Percentiles rank a stretch among this genome's conserved stretches.
Conservation (phyloP, 2,888 invertebrate genomes). For the Pinctada fucata region DNA sequence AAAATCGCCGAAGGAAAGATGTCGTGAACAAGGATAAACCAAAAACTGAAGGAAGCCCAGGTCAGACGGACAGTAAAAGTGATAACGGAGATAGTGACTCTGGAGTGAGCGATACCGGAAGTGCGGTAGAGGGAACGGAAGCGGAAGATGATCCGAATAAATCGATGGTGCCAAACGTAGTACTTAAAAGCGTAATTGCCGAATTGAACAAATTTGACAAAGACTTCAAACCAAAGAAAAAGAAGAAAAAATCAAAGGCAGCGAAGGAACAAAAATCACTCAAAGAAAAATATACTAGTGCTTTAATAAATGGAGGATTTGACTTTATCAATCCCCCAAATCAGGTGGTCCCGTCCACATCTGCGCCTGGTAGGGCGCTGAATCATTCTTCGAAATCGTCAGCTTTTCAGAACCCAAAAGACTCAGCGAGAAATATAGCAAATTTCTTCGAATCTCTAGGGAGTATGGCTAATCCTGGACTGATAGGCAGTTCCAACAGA, state of each 20-base stretch:
- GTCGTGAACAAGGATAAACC: conserved; percentile 59
- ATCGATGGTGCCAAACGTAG: conserved; percentile 63
- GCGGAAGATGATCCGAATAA: conserved; percentile 41
- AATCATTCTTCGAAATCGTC: conserved; percentile 62
- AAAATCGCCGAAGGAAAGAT: conserved; percentile 74
- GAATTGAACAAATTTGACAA: conserved; percentile 67
- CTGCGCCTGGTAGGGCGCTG: conserved; percentile 54
- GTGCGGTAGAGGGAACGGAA: conserved; percentile 33
- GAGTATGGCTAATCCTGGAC: conserved; percentile 13
- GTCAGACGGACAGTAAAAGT: conserved; percentile 26
- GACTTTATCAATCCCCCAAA: conserved; percentile 71
- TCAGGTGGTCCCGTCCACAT: conserved; percentile 63
- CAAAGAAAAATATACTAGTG: conserved; percentile 45
- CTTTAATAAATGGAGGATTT: conserved; percentile 56
- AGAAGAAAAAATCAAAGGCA: conserved; percentile 56
- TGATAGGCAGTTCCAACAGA: conserved; percentile 13
- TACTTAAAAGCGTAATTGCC: conserved; percentile 67
- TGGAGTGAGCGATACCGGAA: conserved; percentile 46
- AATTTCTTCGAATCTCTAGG: conserved; percentile 16
- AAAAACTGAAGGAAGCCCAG: conserved; percentile 17
- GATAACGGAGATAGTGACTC: conserved; percentile 38
- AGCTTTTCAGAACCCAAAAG: conserved; percentile 63
- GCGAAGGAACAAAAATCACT: conserved; percentile 39
- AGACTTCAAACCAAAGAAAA: conserved; percentile 62
- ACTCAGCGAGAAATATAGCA: conserved; percentile 10